Percentiles rank a stretch among this genome's conserved stretches.
Conservation (phyloP, 2,888 invertebrate species). For the Athalia rosae region DNA sequence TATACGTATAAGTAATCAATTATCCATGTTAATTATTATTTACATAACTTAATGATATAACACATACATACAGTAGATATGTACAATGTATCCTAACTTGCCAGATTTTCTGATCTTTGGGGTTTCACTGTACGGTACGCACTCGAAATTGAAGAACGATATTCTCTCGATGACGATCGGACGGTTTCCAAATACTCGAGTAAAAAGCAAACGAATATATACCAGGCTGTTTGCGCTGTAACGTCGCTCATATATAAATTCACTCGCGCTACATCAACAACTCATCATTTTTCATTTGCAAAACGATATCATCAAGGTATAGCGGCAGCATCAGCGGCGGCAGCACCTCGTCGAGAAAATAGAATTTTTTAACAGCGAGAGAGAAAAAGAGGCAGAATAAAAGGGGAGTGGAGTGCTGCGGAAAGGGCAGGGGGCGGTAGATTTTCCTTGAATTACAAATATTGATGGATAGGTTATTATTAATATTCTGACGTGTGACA, state of each 20-base stretch:
- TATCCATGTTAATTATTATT: not conserved
- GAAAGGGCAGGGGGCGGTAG: too few relatives aligned
- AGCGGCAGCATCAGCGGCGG: not conserved
- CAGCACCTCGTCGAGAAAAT: conserved; percentile 13
- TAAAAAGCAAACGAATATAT: not conserved
- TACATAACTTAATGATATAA: not conserved
- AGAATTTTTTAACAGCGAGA: not conserved
- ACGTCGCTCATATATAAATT: not conserved
- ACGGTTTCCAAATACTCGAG: not conserved
- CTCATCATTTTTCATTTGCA: conserved; percentile 31
- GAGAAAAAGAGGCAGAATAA: not conserved
- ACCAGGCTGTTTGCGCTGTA: not conserved
- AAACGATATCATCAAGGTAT: not conserved
- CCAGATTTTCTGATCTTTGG: conserved; percentile 16
- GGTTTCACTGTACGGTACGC: not conserved
- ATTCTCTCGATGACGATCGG: not conserved
- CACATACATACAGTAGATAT: not conserved
- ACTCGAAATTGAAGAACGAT: not conserved
- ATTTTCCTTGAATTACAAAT: not conserved
- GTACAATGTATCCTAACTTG: not conserved
- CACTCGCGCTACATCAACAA: not conserved
- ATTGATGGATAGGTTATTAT: conserved; percentile 39
- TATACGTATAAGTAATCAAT: not conserved
- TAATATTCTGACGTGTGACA: conserved; percentile 1
- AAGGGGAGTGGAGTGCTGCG: too few relatives aligned